Evolutionary conservation across 2,888 invertebrate genomes (phyloP).

Genomic region (Limulus polyphemus): DNA sequence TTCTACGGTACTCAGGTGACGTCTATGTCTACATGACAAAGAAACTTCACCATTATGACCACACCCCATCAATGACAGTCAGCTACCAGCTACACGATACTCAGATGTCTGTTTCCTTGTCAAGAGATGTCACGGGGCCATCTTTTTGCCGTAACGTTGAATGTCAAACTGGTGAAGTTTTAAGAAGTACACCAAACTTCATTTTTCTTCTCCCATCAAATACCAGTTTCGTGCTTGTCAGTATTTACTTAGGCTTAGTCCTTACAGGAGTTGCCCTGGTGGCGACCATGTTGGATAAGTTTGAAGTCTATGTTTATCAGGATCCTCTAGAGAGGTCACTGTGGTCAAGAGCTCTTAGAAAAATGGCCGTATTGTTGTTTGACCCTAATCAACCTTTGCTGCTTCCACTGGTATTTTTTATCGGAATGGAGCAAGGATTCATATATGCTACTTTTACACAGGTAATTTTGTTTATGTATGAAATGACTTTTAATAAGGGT

Average conservation of each 20-base stretch:
- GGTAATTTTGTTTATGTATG: constrained; percentile 11
- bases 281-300: constrained; percentile 20
- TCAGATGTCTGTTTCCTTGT: constrained; percentile 16
- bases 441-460: constrained; percentile 26
- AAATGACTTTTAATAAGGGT: too few species aligned
- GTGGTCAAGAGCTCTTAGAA: constrained; percentile 15
- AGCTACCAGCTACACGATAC: constrained; percentile 9
- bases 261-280: constrained; percentile 19
- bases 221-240: constrained; percentile 17
- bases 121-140: constrained; percentile 7
- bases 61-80: constrained; percentile 8
- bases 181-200: constrained; percentile 10
- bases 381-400: constrained; percentile 20
- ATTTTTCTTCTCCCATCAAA: constrained; percentile 20
- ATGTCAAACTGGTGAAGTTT: constrained; percentile 9
- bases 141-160: constrained; percentile 17
- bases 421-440: constrained; percentile 25
- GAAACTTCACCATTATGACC: constrained; percentile 10
- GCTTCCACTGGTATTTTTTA: constrained; percentile 23
- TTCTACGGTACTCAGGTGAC: constrained; percentile 16
- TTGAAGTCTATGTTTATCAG: constrained; percentile 21
- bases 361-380: constrained; percentile 12
- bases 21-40: constrained; percentile 14
- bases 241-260: constrained; percentile 17
- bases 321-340: constrained; percentile 23